phyloP scores from a whole-genome alignment of 2,888 invertebrate genomes.

The Meiosimyza platycephala region DNA sequence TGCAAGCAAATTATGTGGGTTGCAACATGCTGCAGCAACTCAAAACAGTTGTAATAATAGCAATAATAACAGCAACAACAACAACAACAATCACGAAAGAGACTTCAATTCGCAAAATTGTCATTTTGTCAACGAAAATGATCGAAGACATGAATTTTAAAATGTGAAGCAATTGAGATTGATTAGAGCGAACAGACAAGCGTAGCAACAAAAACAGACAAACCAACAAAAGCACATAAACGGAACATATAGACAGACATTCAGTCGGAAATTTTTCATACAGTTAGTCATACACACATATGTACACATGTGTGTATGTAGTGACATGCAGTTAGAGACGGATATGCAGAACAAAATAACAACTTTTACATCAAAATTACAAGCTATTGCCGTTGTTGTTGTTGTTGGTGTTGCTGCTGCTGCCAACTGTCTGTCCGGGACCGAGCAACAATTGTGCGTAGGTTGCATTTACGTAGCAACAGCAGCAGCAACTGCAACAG shows the following conservation, averaged over 20 bases:
- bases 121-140: slow-evolving; percentile 45
- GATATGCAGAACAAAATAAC: neutral
- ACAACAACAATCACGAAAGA: neutral
- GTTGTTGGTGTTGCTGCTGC: neutral
- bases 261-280: neutral
- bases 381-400: slow-evolving; percentile 13
- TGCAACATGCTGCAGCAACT: no score
- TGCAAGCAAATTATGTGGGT: neutral
- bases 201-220: neutral
- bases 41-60: neutral
- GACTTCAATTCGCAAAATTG: slow-evolving; percentile 19
- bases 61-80: slow-evolving; percentile 2
- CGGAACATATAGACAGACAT: neutral
- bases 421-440: neutral
- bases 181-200: slow-evolving; percentile 35
- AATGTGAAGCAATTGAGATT: slow-evolving; percentile 46
- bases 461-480: slow-evolving; percentile 10
- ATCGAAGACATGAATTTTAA: slow-evolving; percentile 41
- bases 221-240: neutral
- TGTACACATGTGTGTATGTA: no score
- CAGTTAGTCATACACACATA: no score
- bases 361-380: slow-evolving; percentile 24
- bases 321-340: no score
- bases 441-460: slow-evolving; percentile 22
- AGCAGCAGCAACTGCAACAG: neutral